Base-by-base conservation (phyloP, 2,797 vertebrate genomes). In the Hozukius guyotensis region DNA sequence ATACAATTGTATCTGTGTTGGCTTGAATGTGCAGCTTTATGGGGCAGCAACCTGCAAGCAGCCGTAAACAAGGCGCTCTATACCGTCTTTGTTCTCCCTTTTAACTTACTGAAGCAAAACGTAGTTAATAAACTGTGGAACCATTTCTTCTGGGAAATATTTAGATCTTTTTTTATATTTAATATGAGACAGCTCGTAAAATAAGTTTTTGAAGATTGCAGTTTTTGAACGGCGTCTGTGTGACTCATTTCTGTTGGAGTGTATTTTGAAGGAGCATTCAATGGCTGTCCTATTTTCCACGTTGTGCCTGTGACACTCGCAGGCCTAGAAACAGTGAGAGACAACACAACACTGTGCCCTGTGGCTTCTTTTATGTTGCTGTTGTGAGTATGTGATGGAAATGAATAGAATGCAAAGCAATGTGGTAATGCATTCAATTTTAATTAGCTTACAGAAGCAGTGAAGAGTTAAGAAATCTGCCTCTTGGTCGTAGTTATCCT, bases 251-350 rank as follows among this genome's bases (percentile, higher is more conserved):
- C 80, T 87, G 20, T 81, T 69, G 22, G 55, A 76, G 82, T 87
- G 73, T 77, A 85, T 83, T 83, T 83, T 82, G 78, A 90, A 83
- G 72, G 76, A 69, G 52, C 38, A 27, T 83, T 88, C 81, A 90
- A 52, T 63, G 74, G 53, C 61, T 92, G 90, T 82, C 89, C 90
- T 88, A 89, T 91, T 93, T 93, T 91, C 80, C 65, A 64, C 3
- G 18, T 75, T 75, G 38, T 55, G 71, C 62, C 67, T 52, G 75
- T 69, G 85, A 91, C 75, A 63, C 79, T 84, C 1, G 16, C 64
- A 75, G 75, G 69, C 61, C 73, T 77, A 27, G 62, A 87, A 85
- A 87, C 38, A 22, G 74, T 55, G 63, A 77, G 56, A 87, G 59
- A 85, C 82, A 92, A 89, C 87, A 89, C 87, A 89, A 78, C 69